phyloP scores from a whole-genome alignment of 2,888 invertebrate genomes.

The Didymodactylos carnosus region DNA sequence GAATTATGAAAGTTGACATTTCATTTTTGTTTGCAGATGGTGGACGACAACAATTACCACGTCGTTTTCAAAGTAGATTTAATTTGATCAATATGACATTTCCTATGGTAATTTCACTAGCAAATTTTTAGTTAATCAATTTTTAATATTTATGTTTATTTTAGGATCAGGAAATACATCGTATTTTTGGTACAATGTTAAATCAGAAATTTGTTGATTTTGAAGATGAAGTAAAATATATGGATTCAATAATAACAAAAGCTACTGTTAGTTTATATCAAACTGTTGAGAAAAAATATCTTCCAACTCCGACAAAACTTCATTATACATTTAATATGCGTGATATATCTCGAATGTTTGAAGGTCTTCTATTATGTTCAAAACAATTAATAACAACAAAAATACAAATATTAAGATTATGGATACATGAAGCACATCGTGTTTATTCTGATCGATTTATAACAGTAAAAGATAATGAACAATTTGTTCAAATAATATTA shows the following conservation, averaged over 20 bases:
- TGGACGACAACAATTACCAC: constrained; percentile 31
- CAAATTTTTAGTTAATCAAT: not conserved
- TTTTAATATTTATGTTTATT: not conserved
- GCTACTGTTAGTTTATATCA: constrained; percentile 34
- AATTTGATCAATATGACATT: constrained; percentile 43
- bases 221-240: constrained; percentile 52
- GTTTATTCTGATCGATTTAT: constrained; percentile 64
- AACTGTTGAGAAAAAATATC: constrained; percentile 26
- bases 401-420: constrained; percentile 47
- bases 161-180: constrained; percentile 40
- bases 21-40: too few species aligned
- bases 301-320: constrained; percentile 35
- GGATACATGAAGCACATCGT: constrained; percentile 56
- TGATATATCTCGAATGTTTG: constrained; percentile 42
- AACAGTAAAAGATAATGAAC: constrained; percentile 54
- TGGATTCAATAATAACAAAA: constrained; percentile 35
- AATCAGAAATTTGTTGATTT: constrained; percentile 55
- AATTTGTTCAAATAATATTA: constrained; percentile 52
- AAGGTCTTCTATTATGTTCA: not conserved
- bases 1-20: too few species aligned
- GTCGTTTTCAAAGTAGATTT: constrained; percentile 32
- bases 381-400: not conserved
- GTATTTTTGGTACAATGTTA: constrained; percentile 57
- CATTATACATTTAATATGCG: constrained; percentile 34
- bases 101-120: constrained; percentile 40